These are phyloP conservation scores for Anagrus nilaparvatae DNA, from an alignment of 1,140 invertebrate species.

Conservation along the genomic window DNA sequence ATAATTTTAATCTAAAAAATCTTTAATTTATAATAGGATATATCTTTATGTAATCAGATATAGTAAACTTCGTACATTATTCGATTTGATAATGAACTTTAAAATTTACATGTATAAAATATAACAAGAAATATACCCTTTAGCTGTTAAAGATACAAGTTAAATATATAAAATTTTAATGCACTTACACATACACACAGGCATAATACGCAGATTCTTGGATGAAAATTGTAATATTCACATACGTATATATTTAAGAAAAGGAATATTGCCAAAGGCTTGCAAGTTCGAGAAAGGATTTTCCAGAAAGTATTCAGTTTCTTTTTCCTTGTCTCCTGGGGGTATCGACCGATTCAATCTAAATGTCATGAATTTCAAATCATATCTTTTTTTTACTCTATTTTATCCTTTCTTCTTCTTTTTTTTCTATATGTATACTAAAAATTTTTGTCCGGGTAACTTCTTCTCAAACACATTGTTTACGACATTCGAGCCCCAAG, in stretches of 20 bases:
- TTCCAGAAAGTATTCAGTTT: constrained; percentile 11
- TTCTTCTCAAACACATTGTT: constrained; percentile 6
- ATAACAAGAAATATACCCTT: constrained; percentile 12
- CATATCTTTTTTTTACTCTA: too few relatives aligned
- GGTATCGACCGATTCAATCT: constrained; percentile 10
- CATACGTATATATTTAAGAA: too few relatives aligned
- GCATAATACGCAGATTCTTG: neutral
- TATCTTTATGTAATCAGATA: too few relatives aligned
- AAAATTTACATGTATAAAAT: too few relatives aligned
- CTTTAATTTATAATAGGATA: too few relatives aligned
- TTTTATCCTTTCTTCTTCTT: too few relatives aligned
- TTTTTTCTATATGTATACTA: too few relatives aligned
- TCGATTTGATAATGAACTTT: too few relatives aligned
- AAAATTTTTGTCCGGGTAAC: constrained; percentile 7
- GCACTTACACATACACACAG: neutral
- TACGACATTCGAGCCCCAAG: constrained; percentile 6
- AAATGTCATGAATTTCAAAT: constrained; percentile 17
- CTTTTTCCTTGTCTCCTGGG: constrained; percentile 1
- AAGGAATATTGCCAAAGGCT: too few relatives aligned
- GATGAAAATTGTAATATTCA: too few relatives aligned
- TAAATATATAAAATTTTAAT: neutral
- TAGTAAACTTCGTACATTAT: neutral
- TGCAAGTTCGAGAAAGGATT: constrained; percentile 6
- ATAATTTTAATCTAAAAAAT: too few relatives aligned
- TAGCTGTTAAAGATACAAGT: neutral